Evolutionary conservation across 2,113 vertebrate genomes (phyloP).

Genomic region (Hylia prasina): DNA sequence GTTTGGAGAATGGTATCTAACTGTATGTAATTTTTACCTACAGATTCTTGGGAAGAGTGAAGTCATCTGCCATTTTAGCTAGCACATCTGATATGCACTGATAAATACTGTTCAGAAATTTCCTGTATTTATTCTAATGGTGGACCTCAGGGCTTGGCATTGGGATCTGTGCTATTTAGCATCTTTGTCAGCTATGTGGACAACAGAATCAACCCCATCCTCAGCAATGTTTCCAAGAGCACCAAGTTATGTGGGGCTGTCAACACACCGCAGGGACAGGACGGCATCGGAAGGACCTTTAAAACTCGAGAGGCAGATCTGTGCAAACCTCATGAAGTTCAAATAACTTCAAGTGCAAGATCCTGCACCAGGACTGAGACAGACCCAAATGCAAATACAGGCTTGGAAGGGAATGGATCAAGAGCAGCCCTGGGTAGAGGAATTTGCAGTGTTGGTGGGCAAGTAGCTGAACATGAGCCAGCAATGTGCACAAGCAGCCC

Average conservation of each 20-base stretch:
- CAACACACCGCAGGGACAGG: too few relatives aligned
- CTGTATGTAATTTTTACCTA: background rate
- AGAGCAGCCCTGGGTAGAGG: background rate
- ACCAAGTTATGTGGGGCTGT: background rate
- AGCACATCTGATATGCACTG: background rate
- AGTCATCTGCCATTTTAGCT: background rate
- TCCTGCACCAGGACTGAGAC: background rate
- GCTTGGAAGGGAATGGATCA: background rate
- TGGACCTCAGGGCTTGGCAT: too few relatives aligned
- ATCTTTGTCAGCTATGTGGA: accelerated
- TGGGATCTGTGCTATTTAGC: background rate
- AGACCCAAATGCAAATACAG: background rate
- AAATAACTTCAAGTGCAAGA: background rate
- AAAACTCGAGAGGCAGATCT: background rate
- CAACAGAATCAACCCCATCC: background rate
- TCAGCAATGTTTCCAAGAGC: background rate
- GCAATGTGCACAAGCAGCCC: too few relatives aligned
- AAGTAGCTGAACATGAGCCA: background rate
- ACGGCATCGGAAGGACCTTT: background rate
- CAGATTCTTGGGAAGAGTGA: background rate
- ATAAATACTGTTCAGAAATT: background rate
- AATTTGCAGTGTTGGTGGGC: background rate
- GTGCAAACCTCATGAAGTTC: background rate
- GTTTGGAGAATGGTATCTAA: background rate
- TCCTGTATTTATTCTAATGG: background rate